Evolutionary conservation across 2,888 invertebrate species (phyloP).

Genomic region (Pandemis cinnamomeana): DNA sequence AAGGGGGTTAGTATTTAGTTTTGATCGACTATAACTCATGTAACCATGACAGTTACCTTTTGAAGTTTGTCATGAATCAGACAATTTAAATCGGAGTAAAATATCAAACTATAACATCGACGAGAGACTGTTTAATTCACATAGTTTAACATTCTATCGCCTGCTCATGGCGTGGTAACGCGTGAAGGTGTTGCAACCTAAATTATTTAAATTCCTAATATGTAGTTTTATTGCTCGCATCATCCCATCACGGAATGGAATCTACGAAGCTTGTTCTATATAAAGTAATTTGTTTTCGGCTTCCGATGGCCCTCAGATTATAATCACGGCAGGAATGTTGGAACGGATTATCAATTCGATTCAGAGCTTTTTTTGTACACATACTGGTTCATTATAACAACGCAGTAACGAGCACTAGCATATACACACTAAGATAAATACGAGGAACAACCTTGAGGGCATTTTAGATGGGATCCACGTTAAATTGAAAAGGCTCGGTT

Average conservation of each 20-base stretch:
- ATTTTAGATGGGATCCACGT: conserved; percentile 48
- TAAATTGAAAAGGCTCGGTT: conserved; percentile 43
- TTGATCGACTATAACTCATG: too few species aligned
- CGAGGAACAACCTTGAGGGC: conserved; percentile 46
- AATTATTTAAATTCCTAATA: conserved; percentile 55
- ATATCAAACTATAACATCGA: background rate
- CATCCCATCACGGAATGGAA: conserved; percentile 49
- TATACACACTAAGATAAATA: conserved; percentile 37
- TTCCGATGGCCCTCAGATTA: conserved; percentile 65
- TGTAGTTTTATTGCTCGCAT: conserved; percentile 52
- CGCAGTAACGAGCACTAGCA: conserved; percentile 47
- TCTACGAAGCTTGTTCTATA: conserved; percentile 53
- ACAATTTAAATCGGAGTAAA: background rate
- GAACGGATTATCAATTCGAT: conserved; percentile 71
- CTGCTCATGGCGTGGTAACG: conserved; percentile 5
- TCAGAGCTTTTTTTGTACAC: conserved; percentile 55
- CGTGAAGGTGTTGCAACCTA: conserved; percentile 43
- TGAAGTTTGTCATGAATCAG: background rate
- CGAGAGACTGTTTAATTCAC: background rate
- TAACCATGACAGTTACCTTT: too few species aligned
- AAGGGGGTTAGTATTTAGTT: too few species aligned
- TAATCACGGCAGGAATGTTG: conserved; percentile 68
- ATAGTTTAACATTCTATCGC: conserved; percentile 19
- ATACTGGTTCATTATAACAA: conserved; percentile 50
- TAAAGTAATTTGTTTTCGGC: conserved; percentile 71